A percentile compares a stretch with the other conserved stretches of the same genome.
These are phyloP conservation scores for Lagocephalus sceleratus DNA, from an alignment of 2,797 vertebrate species.

Conservation along the genomic window DNA sequence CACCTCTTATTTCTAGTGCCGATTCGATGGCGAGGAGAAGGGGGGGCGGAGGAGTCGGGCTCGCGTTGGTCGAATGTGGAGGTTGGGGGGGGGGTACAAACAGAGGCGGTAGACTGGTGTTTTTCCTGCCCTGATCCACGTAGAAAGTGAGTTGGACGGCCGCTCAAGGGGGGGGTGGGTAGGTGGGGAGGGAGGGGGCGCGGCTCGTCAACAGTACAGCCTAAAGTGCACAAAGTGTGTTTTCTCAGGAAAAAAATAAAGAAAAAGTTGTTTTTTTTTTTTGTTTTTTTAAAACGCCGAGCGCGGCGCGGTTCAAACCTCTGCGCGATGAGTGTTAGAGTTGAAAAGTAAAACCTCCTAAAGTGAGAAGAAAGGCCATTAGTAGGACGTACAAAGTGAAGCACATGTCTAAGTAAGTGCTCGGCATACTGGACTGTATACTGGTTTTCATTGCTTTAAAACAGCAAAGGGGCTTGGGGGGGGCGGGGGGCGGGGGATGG, in stretches of 20 bases:
- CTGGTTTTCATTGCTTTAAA: conserved; percentile 49
- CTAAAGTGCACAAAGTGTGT: conserved; percentile 80
- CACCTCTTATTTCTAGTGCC: conserved; percentile 17
- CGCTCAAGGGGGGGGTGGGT: conserved; percentile 52
- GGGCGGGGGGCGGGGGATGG: conserved; percentile 33
- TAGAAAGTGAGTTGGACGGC: conserved; percentile 56
- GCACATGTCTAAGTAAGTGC: conserved; percentile 58
- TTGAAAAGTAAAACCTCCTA: conserved; percentile 49
- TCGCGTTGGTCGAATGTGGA: conserved; percentile 9
- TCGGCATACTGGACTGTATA: conserved; percentile 51
- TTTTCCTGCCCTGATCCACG: conserved; percentile 45
- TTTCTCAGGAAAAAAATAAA: conserved; percentile 43
- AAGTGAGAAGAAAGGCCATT: conserved; percentile 55
- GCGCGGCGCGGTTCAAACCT: conserved; percentile 33
- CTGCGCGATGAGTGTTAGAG: conserved; percentile 51
- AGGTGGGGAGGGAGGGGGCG: too few species aligned
- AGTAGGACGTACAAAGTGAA: conserved; percentile 64
- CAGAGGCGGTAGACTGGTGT: conserved; percentile 32
- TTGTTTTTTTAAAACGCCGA: too few species aligned
- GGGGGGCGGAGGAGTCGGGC: conserved; percentile 16
- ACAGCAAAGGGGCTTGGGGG: conserved; percentile 27
- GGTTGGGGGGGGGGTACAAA: conserved; percentile 3
- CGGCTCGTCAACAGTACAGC: conserved; percentile 76
- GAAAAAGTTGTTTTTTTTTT: too few species aligned
- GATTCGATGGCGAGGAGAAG: conserved; percentile 4